Evolutionary conservation across 2,888 invertebrate species (phyloP).

Genomic region (Acronicta alni): DNA sequence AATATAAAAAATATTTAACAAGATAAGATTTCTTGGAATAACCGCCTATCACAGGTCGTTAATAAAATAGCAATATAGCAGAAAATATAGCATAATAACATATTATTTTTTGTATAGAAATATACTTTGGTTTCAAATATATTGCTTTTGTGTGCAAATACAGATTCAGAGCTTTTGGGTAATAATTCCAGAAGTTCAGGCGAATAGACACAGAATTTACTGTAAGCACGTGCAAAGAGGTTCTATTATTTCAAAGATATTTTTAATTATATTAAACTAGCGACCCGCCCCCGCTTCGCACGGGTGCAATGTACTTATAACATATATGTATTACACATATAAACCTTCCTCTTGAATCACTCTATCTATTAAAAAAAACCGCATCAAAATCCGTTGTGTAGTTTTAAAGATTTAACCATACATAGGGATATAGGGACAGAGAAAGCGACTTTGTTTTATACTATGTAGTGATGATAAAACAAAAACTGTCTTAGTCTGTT

Average conservation of each 20-base stretch:
- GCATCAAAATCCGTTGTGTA: too few species aligned
- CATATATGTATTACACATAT: too few species aligned
- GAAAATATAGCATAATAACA: slow-evolving; percentile 46
- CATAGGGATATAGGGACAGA: too few species aligned
- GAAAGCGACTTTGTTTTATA: too few species aligned
- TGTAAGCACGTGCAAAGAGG: not conserved
- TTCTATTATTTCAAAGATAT: not conserved
- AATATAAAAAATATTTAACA: slow-evolving; percentile 33
- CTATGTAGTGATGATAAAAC: too few species aligned
- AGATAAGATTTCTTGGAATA: slow-evolving; percentile 31
- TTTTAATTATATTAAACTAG: not conserved
- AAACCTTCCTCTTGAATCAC: too few species aligned
- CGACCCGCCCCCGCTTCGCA: too few species aligned
- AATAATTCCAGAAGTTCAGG: not conserved
- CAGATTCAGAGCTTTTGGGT: slow-evolving; percentile 12
- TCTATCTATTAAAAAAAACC: too few species aligned
- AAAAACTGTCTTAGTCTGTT: too few species aligned
- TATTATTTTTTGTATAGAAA: slow-evolving; percentile 44
- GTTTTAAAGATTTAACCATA: too few species aligned
- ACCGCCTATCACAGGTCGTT: slow-evolving; percentile 57
- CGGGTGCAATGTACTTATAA: too few species aligned
- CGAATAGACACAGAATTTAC: not conserved
- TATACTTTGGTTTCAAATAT: slow-evolving; percentile 40
- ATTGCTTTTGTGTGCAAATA: slow-evolving; percentile 12
- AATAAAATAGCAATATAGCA: slow-evolving; percentile 47